Evolutionary conservation across 2,888 invertebrate genomes (phyloP).

Genomic region (Parthenolecanium corni): DNA sequence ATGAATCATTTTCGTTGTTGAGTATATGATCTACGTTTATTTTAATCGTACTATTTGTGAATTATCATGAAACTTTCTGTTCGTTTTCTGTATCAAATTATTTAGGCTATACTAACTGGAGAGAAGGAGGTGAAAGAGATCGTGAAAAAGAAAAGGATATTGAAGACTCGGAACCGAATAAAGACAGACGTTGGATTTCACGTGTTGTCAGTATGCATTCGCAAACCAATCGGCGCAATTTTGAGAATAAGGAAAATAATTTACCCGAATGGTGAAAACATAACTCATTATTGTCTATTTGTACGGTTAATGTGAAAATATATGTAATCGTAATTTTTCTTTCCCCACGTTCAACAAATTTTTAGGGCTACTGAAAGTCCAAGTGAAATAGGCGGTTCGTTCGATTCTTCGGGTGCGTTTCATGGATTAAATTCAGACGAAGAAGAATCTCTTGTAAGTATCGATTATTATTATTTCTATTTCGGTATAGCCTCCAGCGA

Average conservation of each 20-base stretch:
- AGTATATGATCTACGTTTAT: too few species aligned
- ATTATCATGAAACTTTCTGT: too few species aligned
- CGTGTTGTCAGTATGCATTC: conserved; percentile 8
- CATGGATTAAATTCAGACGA: conserved; percentile 47
- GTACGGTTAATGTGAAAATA: too few species aligned
- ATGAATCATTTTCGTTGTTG: too few species aligned
- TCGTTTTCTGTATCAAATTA: neutral
- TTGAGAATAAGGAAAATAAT: conserved; percentile 30
- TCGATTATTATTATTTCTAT: neutral
- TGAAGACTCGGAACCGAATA: neutral
- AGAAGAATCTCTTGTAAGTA: conserved; percentile 5
- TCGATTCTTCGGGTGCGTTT: conserved; percentile 88
- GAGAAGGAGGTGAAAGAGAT: conserved; percentile 24
- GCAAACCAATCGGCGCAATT: conserved; percentile 13
- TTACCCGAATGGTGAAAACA: conserved; percentile 31
- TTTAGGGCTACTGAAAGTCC: conserved; percentile 70
- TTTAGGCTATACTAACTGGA: conserved; percentile 21
- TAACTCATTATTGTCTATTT: neutral
- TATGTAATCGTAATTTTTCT: too few species aligned
- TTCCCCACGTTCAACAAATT: too few species aligned
- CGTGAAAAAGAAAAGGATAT: conserved; percentile 22
- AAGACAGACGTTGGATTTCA: conserved; percentile 19
- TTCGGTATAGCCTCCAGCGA: too few species aligned
- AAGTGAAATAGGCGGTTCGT: conserved; percentile 77
- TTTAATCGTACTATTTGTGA: too few species aligned